phyloP scores from a whole-genome alignment of 2,888 invertebrate genomes.

The Epinotia nisella region DNA sequence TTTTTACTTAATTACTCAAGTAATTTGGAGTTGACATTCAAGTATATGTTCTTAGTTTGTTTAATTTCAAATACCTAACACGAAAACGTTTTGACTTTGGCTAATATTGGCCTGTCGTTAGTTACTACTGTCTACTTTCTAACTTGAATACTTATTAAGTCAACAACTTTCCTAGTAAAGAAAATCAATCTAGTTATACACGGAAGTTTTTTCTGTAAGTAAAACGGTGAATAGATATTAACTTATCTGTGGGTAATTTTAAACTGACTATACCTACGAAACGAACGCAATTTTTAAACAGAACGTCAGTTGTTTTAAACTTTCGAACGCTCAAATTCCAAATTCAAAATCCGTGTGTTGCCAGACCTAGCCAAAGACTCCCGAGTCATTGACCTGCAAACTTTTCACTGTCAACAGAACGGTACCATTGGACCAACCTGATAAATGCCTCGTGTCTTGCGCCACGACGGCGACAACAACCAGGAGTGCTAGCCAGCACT shows the following conservation, averaged over 20 bases:
- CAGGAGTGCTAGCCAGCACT: constrained; percentile 73
- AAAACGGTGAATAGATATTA: background rate
- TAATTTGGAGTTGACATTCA: too few relatives aligned
- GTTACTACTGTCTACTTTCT: constrained; percentile 5
- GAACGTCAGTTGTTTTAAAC: background rate
- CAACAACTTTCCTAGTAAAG: background rate
- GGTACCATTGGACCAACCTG: constrained; percentile 64
- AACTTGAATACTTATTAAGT: background rate
- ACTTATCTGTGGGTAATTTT: background rate
- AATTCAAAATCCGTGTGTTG: constrained; percentile 26
- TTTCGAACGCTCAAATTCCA: constrained; percentile 11
- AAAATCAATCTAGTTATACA: background rate
- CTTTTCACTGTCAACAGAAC: constrained; percentile 43
- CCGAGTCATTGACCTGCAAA: constrained; percentile 36
- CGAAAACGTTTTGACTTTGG: background rate
- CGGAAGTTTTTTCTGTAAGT: background rate
- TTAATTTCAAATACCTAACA: background rate
- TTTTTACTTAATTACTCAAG: too few relatives aligned
- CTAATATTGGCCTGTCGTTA: background rate
- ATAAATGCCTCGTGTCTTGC: constrained; percentile 78
- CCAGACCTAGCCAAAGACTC: constrained; percentile 15
- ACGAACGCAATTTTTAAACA: background rate
- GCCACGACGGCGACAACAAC: constrained; percentile 69
- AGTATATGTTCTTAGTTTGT: too few relatives aligned
- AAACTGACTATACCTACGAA: background rate